phyloP scores from a whole-genome alignment of 2,888 invertebrate species.

The Standfussiana lucernea region DNA sequence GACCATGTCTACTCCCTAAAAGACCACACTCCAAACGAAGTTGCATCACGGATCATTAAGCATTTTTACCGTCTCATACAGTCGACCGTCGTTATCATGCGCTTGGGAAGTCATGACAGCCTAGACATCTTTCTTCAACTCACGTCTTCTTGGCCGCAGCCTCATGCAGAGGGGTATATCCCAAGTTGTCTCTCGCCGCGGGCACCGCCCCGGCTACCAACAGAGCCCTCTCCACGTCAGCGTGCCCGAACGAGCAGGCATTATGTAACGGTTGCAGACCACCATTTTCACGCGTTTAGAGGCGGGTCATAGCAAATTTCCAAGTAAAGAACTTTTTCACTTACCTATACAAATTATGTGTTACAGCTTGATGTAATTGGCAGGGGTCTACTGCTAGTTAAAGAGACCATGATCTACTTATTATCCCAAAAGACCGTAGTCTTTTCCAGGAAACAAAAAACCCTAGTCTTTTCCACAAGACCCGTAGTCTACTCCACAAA shows the following conservation, averaged over 20 bases:
- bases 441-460: neutral
- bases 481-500: neutral
- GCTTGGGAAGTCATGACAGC: no score
- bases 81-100: no score
- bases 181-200: slow-evolving; percentile 99
- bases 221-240: slow-evolving; percentile 97
- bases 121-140: no score
- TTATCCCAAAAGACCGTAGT: neutral
- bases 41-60: no score
- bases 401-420: neutral
- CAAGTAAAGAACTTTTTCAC: neutral
- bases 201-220: slow-evolving; percentile 98
- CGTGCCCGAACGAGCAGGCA: slow-evolving; percentile 99
- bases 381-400: neutral
- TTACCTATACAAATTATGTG: neutral
- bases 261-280: slow-evolving; percentile 98
- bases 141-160: no score
- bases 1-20: no score
- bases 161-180: no score
- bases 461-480: neutral
- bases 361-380: neutral
- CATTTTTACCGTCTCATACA: no score
- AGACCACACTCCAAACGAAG: no score
- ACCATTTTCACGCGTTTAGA: slow-evolving; percentile 98
- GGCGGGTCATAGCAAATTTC: slow-evolving; percentile 90